Conservation (phyloP, 2,113 vertebrate species). For the Hassar affinis region DNA sequence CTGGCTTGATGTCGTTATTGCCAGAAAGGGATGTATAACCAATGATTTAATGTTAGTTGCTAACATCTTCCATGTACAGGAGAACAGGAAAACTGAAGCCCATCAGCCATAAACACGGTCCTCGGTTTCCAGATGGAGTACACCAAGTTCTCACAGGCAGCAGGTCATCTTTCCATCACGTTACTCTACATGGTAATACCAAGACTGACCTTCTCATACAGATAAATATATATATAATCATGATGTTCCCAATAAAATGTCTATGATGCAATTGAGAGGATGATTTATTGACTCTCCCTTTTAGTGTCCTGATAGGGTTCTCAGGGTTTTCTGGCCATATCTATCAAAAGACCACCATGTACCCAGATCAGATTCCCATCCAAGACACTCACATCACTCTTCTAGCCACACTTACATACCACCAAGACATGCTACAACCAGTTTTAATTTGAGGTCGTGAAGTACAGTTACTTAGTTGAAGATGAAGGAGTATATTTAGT, state of each 20-base stretch:
- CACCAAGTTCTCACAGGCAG: background rate
- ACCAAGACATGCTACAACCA: background rate
- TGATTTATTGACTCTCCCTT: background rate
- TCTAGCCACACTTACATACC: background rate
- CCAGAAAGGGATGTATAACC: background rate
- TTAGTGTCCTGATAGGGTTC: background rate
- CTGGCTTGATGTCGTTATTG: background rate
- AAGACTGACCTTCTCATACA: background rate
- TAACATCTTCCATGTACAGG: too few relatives aligned
- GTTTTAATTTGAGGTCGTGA: background rate
- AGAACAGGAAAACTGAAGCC: background rate
- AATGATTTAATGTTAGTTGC: background rate
- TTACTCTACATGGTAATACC: background rate
- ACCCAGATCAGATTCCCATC: background rate
- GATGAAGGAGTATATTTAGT: background rate
- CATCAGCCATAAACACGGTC: background rate
- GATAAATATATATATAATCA: background rate
- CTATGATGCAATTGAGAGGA: background rate
- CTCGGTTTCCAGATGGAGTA: background rate
- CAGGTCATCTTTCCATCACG: background rate
- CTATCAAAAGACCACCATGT: background rate
- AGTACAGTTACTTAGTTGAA: background rate
- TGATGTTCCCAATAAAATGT: background rate
- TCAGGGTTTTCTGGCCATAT: background rate
- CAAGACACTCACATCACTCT: background rate